Base-by-base conservation (phyloP, 2,113 vertebrate genomes). In the Oreotrochilus melanogaster region DNA sequence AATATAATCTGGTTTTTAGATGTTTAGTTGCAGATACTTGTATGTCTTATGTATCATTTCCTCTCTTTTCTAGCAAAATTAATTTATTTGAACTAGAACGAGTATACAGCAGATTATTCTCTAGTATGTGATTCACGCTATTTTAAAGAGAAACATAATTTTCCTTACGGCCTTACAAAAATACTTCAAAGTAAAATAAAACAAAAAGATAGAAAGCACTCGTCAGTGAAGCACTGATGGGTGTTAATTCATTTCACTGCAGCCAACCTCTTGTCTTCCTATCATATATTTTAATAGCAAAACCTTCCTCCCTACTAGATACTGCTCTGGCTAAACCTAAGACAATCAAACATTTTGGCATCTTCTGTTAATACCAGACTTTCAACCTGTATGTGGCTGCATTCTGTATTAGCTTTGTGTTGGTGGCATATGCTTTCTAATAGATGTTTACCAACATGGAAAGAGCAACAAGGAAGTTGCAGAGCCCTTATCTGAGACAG, bases 361-460 rank as follows among this genome's bases (percentile, higher is more conserved):
- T 61, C 31, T 35, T 87, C 69, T 66, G 35, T 22, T 28, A 21
- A 50, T 6, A 33, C 11, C 7, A 54, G 18, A 4, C 8, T 88
- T 89, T 81, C 0, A 1, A 13, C 18, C 14, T n/a, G 43, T 25
- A 18, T 60, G 7, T 30, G n/a, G 5, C 19, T 27, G 23, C 18
- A 14, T 37, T 19, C 31, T 67, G 5, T 53, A 21, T 8, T 5
- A 2, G 39, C 33, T 7, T 1, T 21, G 14, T 67, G 17, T 19
- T 86, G 22, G 27, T 42, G 18, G 2, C 4, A 12, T n/a, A 22
- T 1, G 14, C 25, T 43, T 64, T 67, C 4, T 6, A 62, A 19
- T 0, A 33, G 73, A 24, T 3, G 0, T 43, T 60, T 65, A 10
- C 15, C 31, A 58, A 11, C 14, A 47, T 0, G 5, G 4, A 47